Evolutionary conservation across 2,888 invertebrate species (phyloP), one percentile per base, ranked within the genome.

Genomic region (Patella caerulea): DNA sequence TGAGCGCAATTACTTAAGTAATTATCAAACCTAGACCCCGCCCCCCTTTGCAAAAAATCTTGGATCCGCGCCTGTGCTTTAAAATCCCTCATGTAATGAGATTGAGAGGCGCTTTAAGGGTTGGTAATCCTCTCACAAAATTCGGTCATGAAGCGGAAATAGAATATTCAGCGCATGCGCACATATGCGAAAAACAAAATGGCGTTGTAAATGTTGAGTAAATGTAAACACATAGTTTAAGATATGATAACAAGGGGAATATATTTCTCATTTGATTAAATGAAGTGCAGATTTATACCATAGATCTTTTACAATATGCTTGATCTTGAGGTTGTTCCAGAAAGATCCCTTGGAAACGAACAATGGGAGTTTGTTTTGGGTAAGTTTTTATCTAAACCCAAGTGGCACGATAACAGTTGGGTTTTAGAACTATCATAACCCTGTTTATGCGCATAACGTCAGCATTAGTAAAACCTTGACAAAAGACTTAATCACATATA

Each of bases 301-400:
- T 34, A 72, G 76, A 71, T 78, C 70, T 73, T 78, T 74, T 80
- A 77, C 77, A 81, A 52, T 81, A 98, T 98, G 98, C 94, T 98
- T 93, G 97, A 98, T 93, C 94, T 98, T 92, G 98, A 98, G 94
- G 96, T 98, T 90, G 95, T 97, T 92, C 98, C 98, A 88, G 98
- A 98, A 93, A 84, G 91, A 84, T 91, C 91, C 75, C 94, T 98
- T 91, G 97, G 98, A 93, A 97, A 97, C 93, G 98, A 98, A 93
- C 96, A 97, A 94, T 98, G 98, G 98, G 98, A 98, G 94, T 98
- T 98, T 93, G 95, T 97, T 92, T 93, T 97, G 93, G 97, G 97
- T 96, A 93, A 95, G 95, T 89, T 70, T 56, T 69, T 54, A 53
- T 71, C 56, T 56, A 56, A 19, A 12, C 12, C 5, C 19, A 24